Conservation (phyloP, 2,888 invertebrate genomes). For the Sinhomidia bicolor region DNA sequence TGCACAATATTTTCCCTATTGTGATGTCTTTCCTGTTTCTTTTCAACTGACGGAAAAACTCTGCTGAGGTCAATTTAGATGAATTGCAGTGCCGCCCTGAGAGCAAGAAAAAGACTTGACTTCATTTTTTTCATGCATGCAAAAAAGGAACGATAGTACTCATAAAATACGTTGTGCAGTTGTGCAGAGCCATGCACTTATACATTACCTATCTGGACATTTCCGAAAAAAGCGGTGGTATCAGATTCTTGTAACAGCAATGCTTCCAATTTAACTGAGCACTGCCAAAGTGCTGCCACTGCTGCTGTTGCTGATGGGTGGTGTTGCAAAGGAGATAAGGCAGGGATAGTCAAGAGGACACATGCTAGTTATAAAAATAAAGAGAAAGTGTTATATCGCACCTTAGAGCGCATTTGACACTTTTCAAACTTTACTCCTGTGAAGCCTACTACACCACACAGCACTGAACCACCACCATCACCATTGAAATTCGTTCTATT, state of each 20-base stretch:
- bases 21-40: not conserved
- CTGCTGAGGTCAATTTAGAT: conserved; percentile 40
- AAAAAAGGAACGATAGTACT: not conserved
- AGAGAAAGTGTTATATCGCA: conserved; percentile 48
- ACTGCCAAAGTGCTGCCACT: not conserved
- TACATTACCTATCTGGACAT: not conserved
- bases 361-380: conserved; percentile 48
- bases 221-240: not conserved
- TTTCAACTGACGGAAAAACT: conserved; percentile 1
- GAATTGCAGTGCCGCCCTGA: not conserved
- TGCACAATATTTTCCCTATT: not conserved
- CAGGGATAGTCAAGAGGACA: not conserved
- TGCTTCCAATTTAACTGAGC: conserved; percentile 17
- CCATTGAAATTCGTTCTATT: conserved; percentile 21
- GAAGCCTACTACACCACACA: not conserved
- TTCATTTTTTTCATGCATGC: conserved; percentile 43
- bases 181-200: not conserved
- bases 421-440: not conserved
- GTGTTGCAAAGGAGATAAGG: not conserved
- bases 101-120: not conserved
- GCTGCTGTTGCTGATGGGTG: not conserved
- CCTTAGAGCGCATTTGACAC: conserved; percentile 48
- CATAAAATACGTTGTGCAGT: not conserved
- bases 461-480: not conserved
- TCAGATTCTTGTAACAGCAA: conserved; percentile 27